These are phyloP conservation scores for Zaprionus africanus DNA, from an alignment of 1,140 invertebrate species.

Conservation along the genomic window DNA sequence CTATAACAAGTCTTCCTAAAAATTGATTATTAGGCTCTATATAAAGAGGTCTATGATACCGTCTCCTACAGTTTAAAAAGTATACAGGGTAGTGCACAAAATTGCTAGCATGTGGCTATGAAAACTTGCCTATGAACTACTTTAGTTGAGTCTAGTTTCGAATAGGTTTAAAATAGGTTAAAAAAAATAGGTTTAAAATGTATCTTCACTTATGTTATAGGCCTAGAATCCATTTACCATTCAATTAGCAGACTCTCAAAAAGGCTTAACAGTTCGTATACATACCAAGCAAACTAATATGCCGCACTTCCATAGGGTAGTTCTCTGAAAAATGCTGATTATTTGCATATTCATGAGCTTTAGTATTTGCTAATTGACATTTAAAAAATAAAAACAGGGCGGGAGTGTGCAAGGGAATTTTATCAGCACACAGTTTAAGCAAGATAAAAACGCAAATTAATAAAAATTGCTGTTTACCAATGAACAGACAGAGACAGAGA, in stretches of 20 bases:
- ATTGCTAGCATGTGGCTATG: background rate
- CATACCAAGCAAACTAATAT: constrained; percentile 9
- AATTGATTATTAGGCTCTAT: background rate
- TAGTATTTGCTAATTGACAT: constrained; percentile 81
- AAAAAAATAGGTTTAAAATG: too few relatives aligned
- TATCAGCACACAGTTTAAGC: constrained; percentile 39
- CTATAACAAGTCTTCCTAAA: too few relatives aligned
- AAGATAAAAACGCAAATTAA: constrained; percentile 67
- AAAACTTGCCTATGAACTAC: background rate
- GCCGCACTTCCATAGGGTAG: constrained; percentile 13
- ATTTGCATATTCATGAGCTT: constrained; percentile 82
- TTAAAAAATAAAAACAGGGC: constrained; percentile 55
- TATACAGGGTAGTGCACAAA: background rate
- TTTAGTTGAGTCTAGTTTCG: background rate
- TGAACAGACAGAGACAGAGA: background rate
- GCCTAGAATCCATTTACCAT: background rate
- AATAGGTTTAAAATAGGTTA: background rate
- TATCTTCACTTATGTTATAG: background rate
- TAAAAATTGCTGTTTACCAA: constrained; percentile 59
- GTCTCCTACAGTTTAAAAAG: background rate
- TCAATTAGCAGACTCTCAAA: background rate
- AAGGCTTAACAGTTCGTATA: background rate
- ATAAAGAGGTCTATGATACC: background rate
- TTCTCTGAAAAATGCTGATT: constrained; percentile 37
- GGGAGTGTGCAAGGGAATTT: constrained; percentile 30